Conservation (phyloP, 1,140 invertebrate species). For the Teleogryllus occipitalis region DNA sequence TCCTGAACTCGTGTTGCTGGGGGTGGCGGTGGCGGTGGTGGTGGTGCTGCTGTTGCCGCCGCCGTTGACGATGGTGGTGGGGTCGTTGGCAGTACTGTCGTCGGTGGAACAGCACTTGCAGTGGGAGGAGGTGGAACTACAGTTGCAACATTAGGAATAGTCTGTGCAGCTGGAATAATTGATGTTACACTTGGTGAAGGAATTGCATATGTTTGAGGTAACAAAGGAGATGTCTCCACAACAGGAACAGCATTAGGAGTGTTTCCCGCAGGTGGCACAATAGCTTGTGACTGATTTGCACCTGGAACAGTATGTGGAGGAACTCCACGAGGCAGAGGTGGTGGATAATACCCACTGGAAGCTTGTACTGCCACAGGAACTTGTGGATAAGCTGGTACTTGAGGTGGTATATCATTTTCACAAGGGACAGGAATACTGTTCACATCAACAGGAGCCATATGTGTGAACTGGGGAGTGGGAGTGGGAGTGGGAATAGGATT, state of each 20-base stretch:
- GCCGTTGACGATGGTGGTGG: background rate
- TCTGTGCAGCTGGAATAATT: background rate
- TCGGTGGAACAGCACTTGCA: conserved; percentile 7
- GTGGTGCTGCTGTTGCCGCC: background rate
- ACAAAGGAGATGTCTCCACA: background rate
- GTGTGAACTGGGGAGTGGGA: background rate
- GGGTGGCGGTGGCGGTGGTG: background rate
- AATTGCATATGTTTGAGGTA: conserved; percentile 6
- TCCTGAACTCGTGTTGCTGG: background rate
- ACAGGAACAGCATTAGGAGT: background rate
- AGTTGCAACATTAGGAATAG: background rate
- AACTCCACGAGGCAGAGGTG: background rate
- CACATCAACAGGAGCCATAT: conserved; percentile 17
- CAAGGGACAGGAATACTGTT: conserved; percentile 52
- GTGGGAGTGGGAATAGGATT: background rate
- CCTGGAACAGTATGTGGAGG: background rate
- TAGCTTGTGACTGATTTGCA: background rate
- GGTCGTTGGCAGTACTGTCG: background rate
- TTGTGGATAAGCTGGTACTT: background rate
- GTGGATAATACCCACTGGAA: background rate
- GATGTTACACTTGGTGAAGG: background rate
- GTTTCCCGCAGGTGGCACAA: background rate
- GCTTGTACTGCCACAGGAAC: background rate
- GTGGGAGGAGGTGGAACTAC: background rate
- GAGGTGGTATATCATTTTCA: conserved; percentile 18